Evolutionary conservation across 2,797 vertebrate species (phyloP), one percentile per base, ranked within the genome.

Genomic region (Falco berigora): DNA sequence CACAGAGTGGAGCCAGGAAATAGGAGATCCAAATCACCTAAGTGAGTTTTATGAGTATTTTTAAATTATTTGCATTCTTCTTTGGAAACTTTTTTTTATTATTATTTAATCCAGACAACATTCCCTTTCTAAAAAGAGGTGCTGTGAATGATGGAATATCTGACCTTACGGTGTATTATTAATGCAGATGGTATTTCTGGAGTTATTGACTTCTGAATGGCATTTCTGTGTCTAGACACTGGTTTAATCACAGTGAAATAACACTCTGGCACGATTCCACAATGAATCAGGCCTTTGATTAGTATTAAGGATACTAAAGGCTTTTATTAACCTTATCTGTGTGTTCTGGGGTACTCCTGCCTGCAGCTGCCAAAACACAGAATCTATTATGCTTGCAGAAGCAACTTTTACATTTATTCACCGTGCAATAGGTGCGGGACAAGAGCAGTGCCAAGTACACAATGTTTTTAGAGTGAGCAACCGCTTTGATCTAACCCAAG

Each of bases 261-360:
- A 94, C 92, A 64, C 27, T 72, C 88, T 94, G 74, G 89, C 92
- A 88, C 1, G 10, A 25, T 23, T 81, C 91, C 97, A 97, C 97
- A 88, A 96, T 95, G 97, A 92, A 91, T 82, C 91, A 89, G 58
- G 46, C 90, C 49, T 53, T 91, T 66, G 93, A 98, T 96, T 97
- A 97, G 46, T 94, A 96, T 97, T 95, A 98, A 97, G 96, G 92
- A 96, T 84, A 97, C 72, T 94, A 97, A 97, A 97, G 94, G 59
- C 93, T 97, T 98, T 98, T 97, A 98, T 97, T 97, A 97, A 97
- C 92, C 94, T 91, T 72, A 95, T 93, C 97, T 97, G 94, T 88
- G 94, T 14, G 78, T 87, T 80, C 66, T 23, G 30, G 80, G 88
- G 61, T 82, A 58, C 58, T 71, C 86, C 77, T 44, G 78, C 78